A percentile compares a stretch with the other conserved stretches of the same genome.
phyloP scores from a whole-genome alignment of 2,888 invertebrate genomes.

The Petrolisthes manimaculis region DNA sequence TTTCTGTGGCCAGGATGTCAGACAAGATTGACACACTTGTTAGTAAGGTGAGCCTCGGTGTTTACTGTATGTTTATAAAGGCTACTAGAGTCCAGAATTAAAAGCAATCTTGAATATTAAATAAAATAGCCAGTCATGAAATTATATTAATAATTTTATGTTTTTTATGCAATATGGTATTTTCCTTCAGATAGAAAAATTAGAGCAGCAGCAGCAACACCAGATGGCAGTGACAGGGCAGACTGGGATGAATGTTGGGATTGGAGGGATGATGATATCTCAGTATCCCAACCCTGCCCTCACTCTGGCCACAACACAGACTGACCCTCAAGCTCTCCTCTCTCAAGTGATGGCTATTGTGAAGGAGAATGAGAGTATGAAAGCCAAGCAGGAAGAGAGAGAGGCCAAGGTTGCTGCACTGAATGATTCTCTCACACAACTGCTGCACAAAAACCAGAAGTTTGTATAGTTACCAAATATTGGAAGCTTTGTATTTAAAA shows the following conservation, averaged over 20 bases:
- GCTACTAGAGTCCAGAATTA: too few relatives aligned
- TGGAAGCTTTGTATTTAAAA: too few relatives aligned
- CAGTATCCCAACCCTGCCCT: neutral
- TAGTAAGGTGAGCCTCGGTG: slow-evolving; percentile 26
- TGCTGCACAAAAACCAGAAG: slow-evolving; percentile 1
- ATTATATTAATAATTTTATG: neutral
- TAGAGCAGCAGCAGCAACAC: neutral
- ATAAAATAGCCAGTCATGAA: too few relatives aligned
- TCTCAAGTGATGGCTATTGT: neutral
- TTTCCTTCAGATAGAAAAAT: neutral
- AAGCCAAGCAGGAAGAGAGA: neutral
- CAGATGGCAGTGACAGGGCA: neutral
- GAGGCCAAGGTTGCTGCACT: neutral
- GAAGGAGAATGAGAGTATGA: neutral
- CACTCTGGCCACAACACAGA: neutral
- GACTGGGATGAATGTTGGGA: neutral
- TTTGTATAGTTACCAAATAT: neutral
- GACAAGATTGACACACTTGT: slow-evolving; percentile 42
- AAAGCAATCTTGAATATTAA: too few relatives aligned
- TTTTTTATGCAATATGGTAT: neutral
- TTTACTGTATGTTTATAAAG: too few relatives aligned
- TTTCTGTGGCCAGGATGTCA: slow-evolving; percentile 43
- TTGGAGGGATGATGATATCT: neutral
- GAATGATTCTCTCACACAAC: slow-evolving; percentile 2
- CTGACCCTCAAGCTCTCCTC: neutral